These are phyloP conservation scores for Ptilorrhoa leucosticta DNA, from an alignment of 2,113 vertebrate species.

Conservation along the genomic window DNA sequence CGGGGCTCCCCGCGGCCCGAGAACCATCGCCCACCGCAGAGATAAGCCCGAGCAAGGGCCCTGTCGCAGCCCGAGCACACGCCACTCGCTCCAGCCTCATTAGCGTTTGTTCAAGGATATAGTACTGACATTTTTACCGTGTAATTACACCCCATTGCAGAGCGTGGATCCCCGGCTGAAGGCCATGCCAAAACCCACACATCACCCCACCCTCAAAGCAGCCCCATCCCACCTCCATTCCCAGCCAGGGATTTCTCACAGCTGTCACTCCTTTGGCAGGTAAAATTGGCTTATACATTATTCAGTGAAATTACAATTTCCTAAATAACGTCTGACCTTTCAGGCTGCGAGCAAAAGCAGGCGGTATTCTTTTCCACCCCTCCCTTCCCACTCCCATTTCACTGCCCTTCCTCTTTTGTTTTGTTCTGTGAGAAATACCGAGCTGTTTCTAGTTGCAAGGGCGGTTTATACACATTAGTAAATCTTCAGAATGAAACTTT, in stretches of 20 bases:
- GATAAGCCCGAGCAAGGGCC: not conserved
- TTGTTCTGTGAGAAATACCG: constrained; percentile 49
- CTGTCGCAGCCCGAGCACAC: fast-evolving
- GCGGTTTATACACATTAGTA: constrained; percentile 71
- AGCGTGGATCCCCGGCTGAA: fast-evolving
- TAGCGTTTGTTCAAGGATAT: fast-evolving
- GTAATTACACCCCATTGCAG: not conserved
- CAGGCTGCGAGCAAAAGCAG: not conserved
- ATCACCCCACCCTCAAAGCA: not conserved
- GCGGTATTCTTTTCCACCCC: not conserved
- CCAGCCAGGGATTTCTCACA: not conserved
- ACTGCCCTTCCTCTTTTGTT: constrained; percentile 49
- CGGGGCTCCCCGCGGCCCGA: not conserved
- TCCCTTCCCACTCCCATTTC: not conserved
- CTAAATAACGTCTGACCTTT: not conserved
- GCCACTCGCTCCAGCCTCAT: fast-evolving
- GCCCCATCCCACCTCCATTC: not conserved
- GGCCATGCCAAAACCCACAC: not conserved
- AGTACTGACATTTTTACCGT: fast-evolving
- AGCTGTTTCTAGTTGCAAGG: constrained; percentile 54
- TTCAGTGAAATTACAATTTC: not conserved
- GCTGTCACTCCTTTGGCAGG: not conserved
- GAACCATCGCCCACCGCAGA: fast-evolving
- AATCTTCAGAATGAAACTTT: constrained; percentile 71
- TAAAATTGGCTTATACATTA: not conserved